Conservation (phyloP, 2,797 vertebrate species). For the Melanotaenia trifasciata region DNA sequence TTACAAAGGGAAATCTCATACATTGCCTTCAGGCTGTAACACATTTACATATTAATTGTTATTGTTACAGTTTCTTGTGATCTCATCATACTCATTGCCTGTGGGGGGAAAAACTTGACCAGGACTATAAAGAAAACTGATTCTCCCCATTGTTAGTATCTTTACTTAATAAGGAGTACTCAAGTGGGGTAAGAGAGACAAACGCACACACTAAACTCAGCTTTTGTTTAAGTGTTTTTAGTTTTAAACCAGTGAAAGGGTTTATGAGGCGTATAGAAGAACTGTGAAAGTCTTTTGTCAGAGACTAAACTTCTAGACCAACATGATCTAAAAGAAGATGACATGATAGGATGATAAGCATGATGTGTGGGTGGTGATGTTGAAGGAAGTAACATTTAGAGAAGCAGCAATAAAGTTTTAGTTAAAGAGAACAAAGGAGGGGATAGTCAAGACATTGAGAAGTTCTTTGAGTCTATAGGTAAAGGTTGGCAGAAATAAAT, state of each 20-base stretch:
- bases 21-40: neutral
- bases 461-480: neutral
- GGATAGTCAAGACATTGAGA: neutral
- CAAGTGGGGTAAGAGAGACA: slow-evolving; percentile 8
- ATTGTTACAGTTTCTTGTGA: too few relatives aligned
- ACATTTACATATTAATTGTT: too few relatives aligned
- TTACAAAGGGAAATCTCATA: neutral
- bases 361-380: slow-evolving; percentile 9
- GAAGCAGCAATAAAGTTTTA: neutral
- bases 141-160: neutral
- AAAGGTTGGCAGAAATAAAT: slow-evolving; percentile 1
- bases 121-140: slow-evolving; percentile 7
- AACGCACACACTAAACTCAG: slow-evolving; percentile 7
- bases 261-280: slow-evolving; percentile 5
- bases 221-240: slow-evolving; percentile 41
- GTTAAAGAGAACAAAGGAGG: neutral
- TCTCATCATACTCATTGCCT: neutral
- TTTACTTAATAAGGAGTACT: slow-evolving; percentile 9
- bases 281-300: slow-evolving; percentile 41
- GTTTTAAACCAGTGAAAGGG: slow-evolving; percentile 21
- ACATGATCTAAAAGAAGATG: slow-evolving; percentile 41
- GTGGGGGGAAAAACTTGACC: neutral
- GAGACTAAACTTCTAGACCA: slow-evolving; percentile 42
- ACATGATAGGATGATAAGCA: slow-evolving; percentile 34
- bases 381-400: neutral